phyloP scores from a whole-genome alignment of 2,113 vertebrate species.

The Eudorcas thomsonii region DNA sequence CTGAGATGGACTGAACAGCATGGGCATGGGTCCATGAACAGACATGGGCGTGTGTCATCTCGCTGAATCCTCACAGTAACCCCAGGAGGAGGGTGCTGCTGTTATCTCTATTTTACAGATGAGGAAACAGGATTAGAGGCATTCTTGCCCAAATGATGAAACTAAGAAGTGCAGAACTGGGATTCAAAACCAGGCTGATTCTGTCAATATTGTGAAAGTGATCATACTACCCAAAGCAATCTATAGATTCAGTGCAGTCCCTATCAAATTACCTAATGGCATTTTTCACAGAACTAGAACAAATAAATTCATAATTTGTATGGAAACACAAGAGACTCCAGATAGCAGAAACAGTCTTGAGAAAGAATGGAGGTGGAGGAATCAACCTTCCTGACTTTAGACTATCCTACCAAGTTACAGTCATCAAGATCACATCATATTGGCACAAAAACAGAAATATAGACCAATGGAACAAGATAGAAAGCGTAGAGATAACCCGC shows the following conservation, averaged over 20 bases:
- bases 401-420: not conserved
- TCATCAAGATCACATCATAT: not conserved
- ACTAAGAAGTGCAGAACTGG: not conserved
- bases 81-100: not conserved
- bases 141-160: not conserved
- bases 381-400: not conserved
- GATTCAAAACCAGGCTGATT: not conserved
- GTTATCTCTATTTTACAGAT: not conserved
- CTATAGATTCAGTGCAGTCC: not conserved
- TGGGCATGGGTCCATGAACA: not conserved
- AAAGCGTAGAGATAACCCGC: not conserved
- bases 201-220: not conserved
- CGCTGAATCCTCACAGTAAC: not conserved
- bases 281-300: not conserved
- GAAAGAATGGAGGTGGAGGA: not conserved
- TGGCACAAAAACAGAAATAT: not conserved
- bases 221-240: not conserved
- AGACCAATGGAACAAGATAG: not conserved
- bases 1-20: not conserved
- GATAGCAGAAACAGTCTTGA: not conserved
- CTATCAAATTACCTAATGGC: not conserved
- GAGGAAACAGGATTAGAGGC: not conserved
- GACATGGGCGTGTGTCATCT: fast-evolving
- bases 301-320: not conserved
- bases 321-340: not conserved